Percentiles rank a stretch among this genome's conserved stretches.
phyloP scores from a whole-genome alignment of 1,140 invertebrate genomes.

The Calliphora vicina region DNA sequence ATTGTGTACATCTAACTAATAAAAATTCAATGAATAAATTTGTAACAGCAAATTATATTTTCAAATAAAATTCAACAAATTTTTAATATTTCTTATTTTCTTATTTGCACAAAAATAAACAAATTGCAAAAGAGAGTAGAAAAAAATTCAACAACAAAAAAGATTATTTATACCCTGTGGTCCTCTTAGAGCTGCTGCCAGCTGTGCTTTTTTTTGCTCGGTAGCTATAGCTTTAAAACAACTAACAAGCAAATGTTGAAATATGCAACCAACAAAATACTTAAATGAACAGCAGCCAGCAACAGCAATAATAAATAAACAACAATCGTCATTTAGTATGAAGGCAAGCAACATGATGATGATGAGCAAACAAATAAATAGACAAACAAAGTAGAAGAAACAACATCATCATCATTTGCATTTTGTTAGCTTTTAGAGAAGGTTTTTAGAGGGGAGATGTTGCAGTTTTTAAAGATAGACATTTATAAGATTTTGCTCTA shows the following conservation, averaged over 20 bases:
- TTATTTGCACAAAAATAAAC: not conserved
- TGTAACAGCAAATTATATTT: not conserved
- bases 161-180: slow-evolving; percentile 12
- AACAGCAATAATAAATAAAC: slow-evolving; percentile 6
- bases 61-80: not conserved
- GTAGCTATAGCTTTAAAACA: not conserved
- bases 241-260: not conserved
- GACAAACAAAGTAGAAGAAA: not conserved
- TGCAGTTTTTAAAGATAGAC: no score
- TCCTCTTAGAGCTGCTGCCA: not conserved
- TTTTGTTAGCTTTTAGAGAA: not conserved
- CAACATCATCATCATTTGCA: slow-evolving; percentile 7
- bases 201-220: not conserved
- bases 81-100: not conserved
- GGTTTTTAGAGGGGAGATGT: not conserved
- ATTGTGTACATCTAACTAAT: not conserved
- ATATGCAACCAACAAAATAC: not conserved
- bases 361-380: not conserved
- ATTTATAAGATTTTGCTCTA: no score
- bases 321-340: not conserved
- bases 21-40: slow-evolving; percentile 11
- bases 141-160: not conserved
- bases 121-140: not conserved
- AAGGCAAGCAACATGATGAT: not conserved
- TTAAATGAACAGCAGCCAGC: not conserved